A percentile compares a stretch with the other conserved stretches of the same genome.
These are phyloP conservation scores for Darevskia mixta DNA, from an alignment of 2,797 vertebrate species.

Conservation along the genomic window DNA sequence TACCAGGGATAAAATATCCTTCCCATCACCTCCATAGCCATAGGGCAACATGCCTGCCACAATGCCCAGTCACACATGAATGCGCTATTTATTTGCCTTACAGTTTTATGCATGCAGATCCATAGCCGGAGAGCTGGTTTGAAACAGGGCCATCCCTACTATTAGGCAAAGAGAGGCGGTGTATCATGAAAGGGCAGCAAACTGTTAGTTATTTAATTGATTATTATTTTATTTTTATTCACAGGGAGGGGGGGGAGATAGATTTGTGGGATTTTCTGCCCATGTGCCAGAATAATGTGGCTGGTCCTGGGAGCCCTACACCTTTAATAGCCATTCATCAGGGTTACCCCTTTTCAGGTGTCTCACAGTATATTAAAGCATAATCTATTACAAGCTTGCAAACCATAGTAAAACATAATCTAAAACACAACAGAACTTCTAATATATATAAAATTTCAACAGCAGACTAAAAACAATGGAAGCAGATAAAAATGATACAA, in stretches of 20 bases:
- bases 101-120: neutral
- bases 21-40: neutral
- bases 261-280: neutral
- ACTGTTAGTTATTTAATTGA: neutral
- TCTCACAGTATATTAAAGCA: neutral
- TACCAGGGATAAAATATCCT: neutral
- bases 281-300: neutral
- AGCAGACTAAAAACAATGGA: neutral
- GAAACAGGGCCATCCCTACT: neutral
- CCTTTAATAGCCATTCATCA: neutral
- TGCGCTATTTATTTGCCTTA: neutral
- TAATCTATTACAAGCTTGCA: neutral
- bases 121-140: neutral
- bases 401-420: neutral
- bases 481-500: neutral
- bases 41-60: neutral
- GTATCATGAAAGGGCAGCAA: neutral
- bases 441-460: neutral
- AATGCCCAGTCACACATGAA: neutral
- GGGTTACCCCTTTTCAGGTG: neutral
- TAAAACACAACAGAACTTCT: neutral
- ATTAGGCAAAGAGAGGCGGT: neutral
- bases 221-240: neutral
- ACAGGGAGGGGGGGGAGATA: neutral
- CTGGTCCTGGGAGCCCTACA: too few relatives aligned